Base-by-base conservation (phyloP, 2,888 invertebrate genomes). In the Morpho achilles region DNA sequence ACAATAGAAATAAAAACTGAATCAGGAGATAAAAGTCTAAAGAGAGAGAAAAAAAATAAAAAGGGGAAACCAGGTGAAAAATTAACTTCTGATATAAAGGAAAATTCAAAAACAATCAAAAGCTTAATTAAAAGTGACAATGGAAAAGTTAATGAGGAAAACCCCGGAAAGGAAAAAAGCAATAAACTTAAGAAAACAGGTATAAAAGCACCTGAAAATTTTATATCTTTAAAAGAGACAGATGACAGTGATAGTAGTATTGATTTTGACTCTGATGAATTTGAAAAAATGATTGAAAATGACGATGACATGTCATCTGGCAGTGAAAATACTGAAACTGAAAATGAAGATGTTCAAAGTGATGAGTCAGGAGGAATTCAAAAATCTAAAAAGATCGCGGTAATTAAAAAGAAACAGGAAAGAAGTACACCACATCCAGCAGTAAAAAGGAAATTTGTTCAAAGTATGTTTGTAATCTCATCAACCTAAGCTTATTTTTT, bases 191-290 rank as follows among this genome's bases (percentile, higher is more conserved):
- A 78, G 64, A 68, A 72, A 46, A 71, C 76, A 42, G 80, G 80
- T 59, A 75, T 81, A 1, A 79, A 80, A 58, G 71, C 72, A 46
- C 68, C 72, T 42, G 77, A 78, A 60, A 75, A 84, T 47, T 87
- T 82, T 55, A 80, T 87, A 7, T 74, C 73, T 61, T 59, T 86
- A 42, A 63, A 75, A 57, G 73, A 76, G 9, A 68, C 73, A 47
- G 69, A 63, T 58, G 80, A 82, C 8, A 80, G 79, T 76, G 85
- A 85, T 54, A 76, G 77, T 47, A 55, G 59, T 56, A 57, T 73
- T 16, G 77, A 74, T 6, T 87, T 87, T 76, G 82, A 87, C 69
- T 87, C 86, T 9, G 88, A 87, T 75, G 87, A 80, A 58, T 88
- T 75, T 79, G 82, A 82, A 32, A 83, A 80, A 56, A 69, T 79